Evolutionary conservation across 2,113 vertebrate species (phyloP).

Genomic region (Axis porcinus): DNA sequence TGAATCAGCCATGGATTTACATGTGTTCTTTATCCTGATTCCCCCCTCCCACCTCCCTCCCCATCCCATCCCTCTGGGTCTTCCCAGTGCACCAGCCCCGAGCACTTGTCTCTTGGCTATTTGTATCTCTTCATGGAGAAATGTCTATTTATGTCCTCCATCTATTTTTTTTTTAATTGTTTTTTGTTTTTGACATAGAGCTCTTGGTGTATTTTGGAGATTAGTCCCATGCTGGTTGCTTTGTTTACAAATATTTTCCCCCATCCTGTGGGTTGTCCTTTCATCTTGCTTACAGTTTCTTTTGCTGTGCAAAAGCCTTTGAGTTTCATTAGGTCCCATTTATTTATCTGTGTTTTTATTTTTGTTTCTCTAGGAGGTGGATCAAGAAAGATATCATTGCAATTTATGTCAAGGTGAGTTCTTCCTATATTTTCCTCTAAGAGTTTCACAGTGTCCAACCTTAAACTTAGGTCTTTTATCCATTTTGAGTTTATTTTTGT

Average conservation of each 20-base stretch:
- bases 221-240: neutral
- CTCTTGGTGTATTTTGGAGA: neutral
- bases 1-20: no score
- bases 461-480: neutral
- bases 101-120: neutral
- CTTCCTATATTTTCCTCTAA: neutral
- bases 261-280: neutral
- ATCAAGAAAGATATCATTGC: neutral
- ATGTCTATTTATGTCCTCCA: neutral
- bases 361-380: neutral
- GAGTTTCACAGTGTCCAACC: neutral
- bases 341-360: neutral
- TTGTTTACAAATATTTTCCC: neutral
- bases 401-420: neutral
- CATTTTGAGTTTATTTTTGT: neutral
- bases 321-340: neutral
- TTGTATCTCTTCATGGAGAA: neutral
- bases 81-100: no score
- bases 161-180: neutral
- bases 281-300: neutral
- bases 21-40: fast-evolving
- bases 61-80: no score
- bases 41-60: no score
- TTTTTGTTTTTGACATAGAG: neutral
- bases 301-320: neutral